Conservation (phyloP, 2,888 invertebrate species). For the Parthenolecanium corni region DNA sequence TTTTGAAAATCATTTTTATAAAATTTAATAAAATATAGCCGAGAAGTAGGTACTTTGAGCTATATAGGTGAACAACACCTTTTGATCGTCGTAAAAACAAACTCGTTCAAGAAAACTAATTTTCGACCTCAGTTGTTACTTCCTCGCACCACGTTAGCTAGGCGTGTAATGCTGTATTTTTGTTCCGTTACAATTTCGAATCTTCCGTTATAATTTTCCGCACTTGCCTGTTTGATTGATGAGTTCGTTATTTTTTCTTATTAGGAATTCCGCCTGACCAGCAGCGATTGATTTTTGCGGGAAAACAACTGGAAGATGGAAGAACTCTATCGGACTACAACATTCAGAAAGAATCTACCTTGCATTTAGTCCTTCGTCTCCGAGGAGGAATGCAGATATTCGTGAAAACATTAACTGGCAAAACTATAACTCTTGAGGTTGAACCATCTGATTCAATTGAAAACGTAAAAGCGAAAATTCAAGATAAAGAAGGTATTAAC, state of each 20-base stretch:
- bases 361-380: constrained; percentile 48
- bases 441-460: constrained; percentile 51
- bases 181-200: no score
- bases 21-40: no score
- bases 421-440: constrained; percentile 43
- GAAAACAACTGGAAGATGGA: constrained; percentile 59
- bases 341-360: constrained; percentile 51
- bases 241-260: background rate
- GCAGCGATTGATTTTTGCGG: constrained; percentile 53
- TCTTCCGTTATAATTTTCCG: no score
- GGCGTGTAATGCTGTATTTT: no score
- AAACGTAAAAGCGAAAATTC: constrained; percentile 48
- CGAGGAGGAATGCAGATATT: constrained; percentile 51
- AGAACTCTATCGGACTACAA: constrained; percentile 54
- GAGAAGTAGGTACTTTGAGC: no score
- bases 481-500: constrained; percentile 51
- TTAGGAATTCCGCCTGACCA: constrained; percentile 48
- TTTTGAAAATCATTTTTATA: no score
- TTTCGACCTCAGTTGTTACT: no score
- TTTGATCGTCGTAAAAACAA: no score
- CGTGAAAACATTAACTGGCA: constrained; percentile 43
- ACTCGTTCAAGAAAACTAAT: no score
- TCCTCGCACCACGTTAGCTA: no score
- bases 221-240: no score
- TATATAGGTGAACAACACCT: no score